phyloP scores from a whole-genome alignment of 2,113 vertebrate genomes.

The Bubo blakistoni region DNA sequence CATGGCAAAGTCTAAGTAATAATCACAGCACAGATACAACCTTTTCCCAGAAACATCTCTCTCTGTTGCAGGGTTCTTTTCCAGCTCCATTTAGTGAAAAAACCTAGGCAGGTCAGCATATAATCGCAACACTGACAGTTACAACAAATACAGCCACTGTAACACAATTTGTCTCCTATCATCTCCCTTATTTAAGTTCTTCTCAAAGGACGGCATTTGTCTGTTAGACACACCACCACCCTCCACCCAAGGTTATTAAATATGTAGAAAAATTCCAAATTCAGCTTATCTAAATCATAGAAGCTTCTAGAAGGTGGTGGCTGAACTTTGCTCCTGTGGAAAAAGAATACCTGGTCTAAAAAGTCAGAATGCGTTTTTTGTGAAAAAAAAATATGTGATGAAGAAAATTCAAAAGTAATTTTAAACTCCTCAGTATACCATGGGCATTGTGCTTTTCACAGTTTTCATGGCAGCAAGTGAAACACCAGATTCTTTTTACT shows the following conservation, averaged over 20 bases:
- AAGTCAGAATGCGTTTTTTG: background rate
- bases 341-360: background rate
- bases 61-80: background rate
- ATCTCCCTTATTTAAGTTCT: background rate
- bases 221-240: background rate
- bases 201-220: background rate
- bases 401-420: background rate
- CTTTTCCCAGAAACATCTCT: background rate
- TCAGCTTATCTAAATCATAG: background rate
- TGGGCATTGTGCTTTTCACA: fast-evolving
- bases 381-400: background rate
- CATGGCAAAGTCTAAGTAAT: background rate
- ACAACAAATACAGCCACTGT: background rate
- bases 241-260: background rate
- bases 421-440: background rate
- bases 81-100: background rate
- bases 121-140: background rate
- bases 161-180: background rate
- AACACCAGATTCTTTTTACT: background rate
- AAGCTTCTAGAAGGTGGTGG: background rate
- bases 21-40: background rate
- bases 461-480: background rate
- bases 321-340: background rate
- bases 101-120: background rate
- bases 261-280: background rate